Base-by-base conservation (phyloP, 1,140 invertebrate species). In the Lutraria rhynchaena region DNA sequence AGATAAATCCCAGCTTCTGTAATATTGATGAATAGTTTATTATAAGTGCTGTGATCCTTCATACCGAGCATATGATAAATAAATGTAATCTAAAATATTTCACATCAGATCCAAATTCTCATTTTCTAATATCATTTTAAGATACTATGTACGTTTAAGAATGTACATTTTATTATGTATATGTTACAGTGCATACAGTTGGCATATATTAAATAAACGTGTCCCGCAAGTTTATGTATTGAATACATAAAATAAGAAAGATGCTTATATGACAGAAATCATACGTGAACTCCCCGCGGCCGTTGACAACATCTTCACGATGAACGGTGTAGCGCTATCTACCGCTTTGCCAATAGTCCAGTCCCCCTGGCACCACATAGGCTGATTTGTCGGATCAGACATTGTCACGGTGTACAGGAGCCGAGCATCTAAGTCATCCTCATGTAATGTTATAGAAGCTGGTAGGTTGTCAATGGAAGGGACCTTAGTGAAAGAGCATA, bases 221-320 rank as follows among this genome's bases (percentile, higher is more conserved):
- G n/a, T n/a, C n/a, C n/a, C n/a, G n/a, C n/a, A n/a, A n/a, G n/a
- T n/a, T n/a, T n/a, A n/a, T n/a, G n/a, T n/a, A n/a, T n/a, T n/a
- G n/a, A n/a, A n/a, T n/a, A n/a, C n/a, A n/a, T n/a, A n/a, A n/a
- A n/a, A n/a, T n/a, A n/a, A n/a, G n/a, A n/a, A n/a, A n/a, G n/a
- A n/a, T n/a, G n/a, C n/a, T n/a, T n/a, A n/a, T n/a, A n/a, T n/a
- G n/a, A n/a, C n/a, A n/a, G 37, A 15, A 7, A 41, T 41, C n/a
- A 15, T 78, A 78, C 75, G 15, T 27, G 75, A 78, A 27, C 33
- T 41, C 3, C 75, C 75, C 4, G 27, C 27, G 11, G 44, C 31
- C 4, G 75, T 78, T 24, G 75, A 78, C 1, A 78, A 49, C 75
- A 78, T 78, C 41, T 78, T 78, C 1, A 78, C 75, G n/a, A 65